Evolutionary conservation across 1,140 invertebrate species (phyloP).

Genomic region (Centruroides vittatus): DNA sequence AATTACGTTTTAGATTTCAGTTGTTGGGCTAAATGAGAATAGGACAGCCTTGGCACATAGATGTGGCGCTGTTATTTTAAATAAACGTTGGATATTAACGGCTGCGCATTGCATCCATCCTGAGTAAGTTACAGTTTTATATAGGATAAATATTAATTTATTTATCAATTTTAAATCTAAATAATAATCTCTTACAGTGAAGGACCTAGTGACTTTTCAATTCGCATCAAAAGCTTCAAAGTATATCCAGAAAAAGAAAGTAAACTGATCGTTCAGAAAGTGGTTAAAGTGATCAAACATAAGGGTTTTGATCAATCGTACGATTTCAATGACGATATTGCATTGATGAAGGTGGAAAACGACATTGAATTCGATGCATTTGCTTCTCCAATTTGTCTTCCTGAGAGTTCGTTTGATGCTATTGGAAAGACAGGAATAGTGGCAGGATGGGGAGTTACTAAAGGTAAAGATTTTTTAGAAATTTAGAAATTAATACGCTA

Average conservation of each 20-base stretch:
- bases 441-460: conserved; percentile 17
- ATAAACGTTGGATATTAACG: conserved; percentile 58
- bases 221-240: conserved; percentile 25
- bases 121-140: too few species aligned
- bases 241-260: too few species aligned
- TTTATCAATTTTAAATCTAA: too few species aligned
- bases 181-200: neutral
- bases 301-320: conserved; percentile 33
- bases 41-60: conserved; percentile 14
- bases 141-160: too few species aligned
- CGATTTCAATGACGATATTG: conserved; percentile 46
- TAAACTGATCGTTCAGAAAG: neutral
- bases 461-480: too few species aligned
- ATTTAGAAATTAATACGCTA: too few species aligned
- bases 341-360: conserved; percentile 69
- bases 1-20: too few species aligned
- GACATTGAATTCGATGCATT: conserved; percentile 58
- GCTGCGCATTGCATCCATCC: conserved; percentile 67
- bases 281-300: conserved; percentile 17
- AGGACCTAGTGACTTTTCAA: conserved; percentile 30
- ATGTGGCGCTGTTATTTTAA: conserved; percentile 66
- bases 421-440: conserved; percentile 12
- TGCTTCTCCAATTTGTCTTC: conserved; percentile 56
- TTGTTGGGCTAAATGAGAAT: too few species aligned
- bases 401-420: conserved; percentile 19